Base-by-base conservation (phyloP, 1,140 invertebrate species). In the Drosophila nigrodunni region DNA sequence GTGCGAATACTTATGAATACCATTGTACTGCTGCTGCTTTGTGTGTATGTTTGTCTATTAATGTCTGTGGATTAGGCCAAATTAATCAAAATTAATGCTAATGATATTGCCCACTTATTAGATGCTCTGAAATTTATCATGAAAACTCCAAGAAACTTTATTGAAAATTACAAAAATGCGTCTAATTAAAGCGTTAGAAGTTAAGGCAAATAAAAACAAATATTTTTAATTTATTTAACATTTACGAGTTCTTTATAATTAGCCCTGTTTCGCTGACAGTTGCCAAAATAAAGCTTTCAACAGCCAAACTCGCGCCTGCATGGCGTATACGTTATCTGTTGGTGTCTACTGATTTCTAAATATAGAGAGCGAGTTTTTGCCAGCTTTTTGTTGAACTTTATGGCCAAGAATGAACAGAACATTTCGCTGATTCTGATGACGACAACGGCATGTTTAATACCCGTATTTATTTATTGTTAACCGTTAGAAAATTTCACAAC, bases 401-500 rank as follows among this genome's bases (percentile, higher is more conserved):
- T 64, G 11, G 13, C 41, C 67, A 11, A 54, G 59, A 30, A 46
- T 46, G 77, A 75, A 41, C 64, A 18, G 46, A 62, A 66, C 64
- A 75, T 70, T 59, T 46, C 57, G 52, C 46, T 81, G 62, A 78
- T 58, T 60, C 57, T 49, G 34, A 82, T 57, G 66, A 71, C 59
- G 71, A 60, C 61, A 71, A 25, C 41, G 60, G 25, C 71, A 59
- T 76, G 66, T 74, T 72, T 79, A 76, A 67, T 37, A 15, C 54
- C 25, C 68, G 60, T 72, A 83, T 82, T 82, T 72, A 80, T 83
- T 82, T 82, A 82, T 80, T 82, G 77, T 80, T 82, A 85, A 80
- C 77, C 69, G 59, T 85, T 73, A 60, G 81, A 61, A 68, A 76
- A 72, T 58, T 79, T 62, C 21, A 61, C 60, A 66, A 66, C 77